Conservation (phyloP, 1,140 invertebrate genomes). For the Pseudomyrmex pallidus region DNA sequence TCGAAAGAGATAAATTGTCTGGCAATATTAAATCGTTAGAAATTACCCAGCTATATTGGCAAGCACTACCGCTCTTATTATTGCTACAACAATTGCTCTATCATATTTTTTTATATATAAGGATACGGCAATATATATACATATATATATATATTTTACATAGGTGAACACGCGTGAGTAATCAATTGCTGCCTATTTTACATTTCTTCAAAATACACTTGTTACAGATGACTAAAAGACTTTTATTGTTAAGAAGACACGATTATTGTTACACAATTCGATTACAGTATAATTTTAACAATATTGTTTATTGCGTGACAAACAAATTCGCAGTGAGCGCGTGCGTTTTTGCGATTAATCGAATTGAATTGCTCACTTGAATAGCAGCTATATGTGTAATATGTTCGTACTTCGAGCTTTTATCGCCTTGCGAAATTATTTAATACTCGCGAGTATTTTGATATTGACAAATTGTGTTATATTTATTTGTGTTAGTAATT, state of each 20-base stretch:
- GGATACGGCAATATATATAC: constrained; percentile 9
- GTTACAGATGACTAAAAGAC: not conserved
- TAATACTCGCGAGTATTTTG: constrained; percentile 23
- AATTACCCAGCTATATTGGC: constrained; percentile 31
- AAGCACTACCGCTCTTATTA: not conserved
- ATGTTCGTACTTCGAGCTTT: constrained; percentile 11
- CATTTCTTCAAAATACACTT: not conserved
- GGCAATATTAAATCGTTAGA: too few relatives aligned
- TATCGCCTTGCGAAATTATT: not conserved
- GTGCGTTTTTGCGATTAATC: constrained; percentile 8
- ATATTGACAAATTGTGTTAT: constrained; percentile 1
- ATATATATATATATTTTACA: constrained; percentile 6
- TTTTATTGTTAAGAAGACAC: constrained; percentile 19
- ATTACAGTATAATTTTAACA: constrained; percentile 22
- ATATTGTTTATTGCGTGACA: not conserved
- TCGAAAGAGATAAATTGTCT: constrained; percentile 28
- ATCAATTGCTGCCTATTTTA: constrained; percentile 12
- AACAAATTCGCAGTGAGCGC: not conserved
- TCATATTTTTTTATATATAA: constrained; percentile 31
- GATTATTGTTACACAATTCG: not conserved
- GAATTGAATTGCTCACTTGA: constrained; percentile 5
- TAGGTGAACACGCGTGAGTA: not conserved
- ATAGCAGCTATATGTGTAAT: not conserved
- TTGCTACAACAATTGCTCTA: constrained; percentile 8
- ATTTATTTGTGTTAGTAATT: too few relatives aligned